Evolutionary conservation across 2,888 invertebrate species (phyloP).

Genomic region (Ferdinandea cuprea): DNA sequence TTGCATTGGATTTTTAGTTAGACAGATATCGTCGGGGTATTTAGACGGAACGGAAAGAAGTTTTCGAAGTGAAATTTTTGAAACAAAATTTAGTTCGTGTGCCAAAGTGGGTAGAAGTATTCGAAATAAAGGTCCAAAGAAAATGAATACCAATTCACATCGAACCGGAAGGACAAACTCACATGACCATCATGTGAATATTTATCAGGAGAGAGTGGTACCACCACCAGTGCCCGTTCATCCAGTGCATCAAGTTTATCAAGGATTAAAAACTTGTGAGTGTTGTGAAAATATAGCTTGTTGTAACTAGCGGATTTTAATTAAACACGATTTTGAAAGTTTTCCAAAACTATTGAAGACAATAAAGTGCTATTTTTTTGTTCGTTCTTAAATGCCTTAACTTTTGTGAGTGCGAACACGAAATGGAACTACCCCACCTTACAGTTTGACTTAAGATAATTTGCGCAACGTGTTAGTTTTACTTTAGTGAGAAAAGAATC

Average conservation of each 20-base stretch:
- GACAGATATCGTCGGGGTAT: conserved; percentile 30
- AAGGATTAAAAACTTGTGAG: conserved; percentile 69
- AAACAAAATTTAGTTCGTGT: not conserved
- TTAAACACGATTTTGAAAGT: too few species aligned
- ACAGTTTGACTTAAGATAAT: too few species aligned
- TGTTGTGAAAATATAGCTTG: not conserved
- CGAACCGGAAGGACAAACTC: conserved; percentile 29
- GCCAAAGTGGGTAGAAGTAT: conserved; percentile 15
- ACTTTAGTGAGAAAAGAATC: too few species aligned
- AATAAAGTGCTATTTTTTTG: too few species aligned
- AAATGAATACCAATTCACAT: conserved; percentile 47
- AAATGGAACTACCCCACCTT: too few species aligned
- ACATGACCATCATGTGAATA: conserved; percentile 52
- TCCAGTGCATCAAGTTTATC: conserved; percentile 57
- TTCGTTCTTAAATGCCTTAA: too few species aligned
- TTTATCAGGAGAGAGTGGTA: conserved; percentile 55
- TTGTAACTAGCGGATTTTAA: too few species aligned
- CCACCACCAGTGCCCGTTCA: conserved; percentile 44
- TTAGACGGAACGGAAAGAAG: conserved; percentile 30
- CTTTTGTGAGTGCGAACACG: too few species aligned
- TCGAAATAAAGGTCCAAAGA: conserved; percentile 2
- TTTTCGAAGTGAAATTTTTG: not conserved
- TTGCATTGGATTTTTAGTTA: conserved; percentile 42
- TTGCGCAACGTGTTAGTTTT: too few species aligned
- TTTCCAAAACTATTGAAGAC: too few species aligned